These are phyloP conservation scores for Neodontobutis hainanensis DNA, from an alignment of 2,113 vertebrate species.

Conservation along the genomic window DNA sequence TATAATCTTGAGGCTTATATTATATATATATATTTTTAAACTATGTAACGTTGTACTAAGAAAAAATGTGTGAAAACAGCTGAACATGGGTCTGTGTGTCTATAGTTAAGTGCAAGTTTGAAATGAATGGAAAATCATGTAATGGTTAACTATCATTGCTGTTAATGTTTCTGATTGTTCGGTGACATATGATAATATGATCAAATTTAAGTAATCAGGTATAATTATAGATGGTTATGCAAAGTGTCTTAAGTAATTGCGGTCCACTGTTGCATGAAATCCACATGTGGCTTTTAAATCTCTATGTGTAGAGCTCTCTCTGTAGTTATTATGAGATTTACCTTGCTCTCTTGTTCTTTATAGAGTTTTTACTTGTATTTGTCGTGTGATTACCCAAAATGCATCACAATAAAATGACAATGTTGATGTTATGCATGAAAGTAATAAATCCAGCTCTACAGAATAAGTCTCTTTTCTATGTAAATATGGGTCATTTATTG, in stretches of 20 bases:
- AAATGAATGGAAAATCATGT: not conserved
- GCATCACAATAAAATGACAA: not conserved
- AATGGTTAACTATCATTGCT: not conserved
- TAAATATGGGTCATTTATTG: constrained; percentile 1
- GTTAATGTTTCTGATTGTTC: not conserved
- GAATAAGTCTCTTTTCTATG: not conserved
- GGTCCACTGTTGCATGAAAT: not conserved
- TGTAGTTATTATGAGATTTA: no score
- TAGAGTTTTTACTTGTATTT: no score
- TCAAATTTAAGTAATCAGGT: not conserved
- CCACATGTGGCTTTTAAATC: not conserved
- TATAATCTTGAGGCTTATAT: no score
- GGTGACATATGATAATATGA: not conserved
- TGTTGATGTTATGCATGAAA: no score
- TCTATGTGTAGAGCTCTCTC: no score
- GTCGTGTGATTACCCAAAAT: not conserved
- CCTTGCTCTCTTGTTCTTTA: no score
- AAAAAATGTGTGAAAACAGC: no score
- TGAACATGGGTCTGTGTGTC: not conserved
- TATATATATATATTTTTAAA: no score
- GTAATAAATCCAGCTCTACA: not conserved
- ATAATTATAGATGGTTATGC: not conserved
- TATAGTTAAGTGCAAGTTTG: not conserved
- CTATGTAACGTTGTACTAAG: no score
- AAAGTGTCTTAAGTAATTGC: not conserved